phyloP scores from a whole-genome alignment of 2,797 vertebrate genomes.

The Argya squamiceps region DNA sequence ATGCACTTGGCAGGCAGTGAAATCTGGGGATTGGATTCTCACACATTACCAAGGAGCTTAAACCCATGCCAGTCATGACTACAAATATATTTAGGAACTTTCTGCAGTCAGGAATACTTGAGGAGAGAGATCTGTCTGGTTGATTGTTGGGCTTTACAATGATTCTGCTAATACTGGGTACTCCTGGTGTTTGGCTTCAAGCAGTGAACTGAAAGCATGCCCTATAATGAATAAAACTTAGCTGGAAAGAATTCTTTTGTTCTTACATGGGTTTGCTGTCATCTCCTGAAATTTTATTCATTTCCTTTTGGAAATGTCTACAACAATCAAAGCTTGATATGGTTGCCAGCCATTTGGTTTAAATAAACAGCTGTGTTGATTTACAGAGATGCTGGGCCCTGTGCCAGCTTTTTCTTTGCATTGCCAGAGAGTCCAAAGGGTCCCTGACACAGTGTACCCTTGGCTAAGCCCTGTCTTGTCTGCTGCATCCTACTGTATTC shows the following conservation, averaged over 20 bases:
- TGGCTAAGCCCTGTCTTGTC: background rate
- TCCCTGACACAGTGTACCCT: background rate
- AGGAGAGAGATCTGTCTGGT: background rate
- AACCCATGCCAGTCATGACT: background rate
- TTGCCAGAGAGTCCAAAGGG: background rate
- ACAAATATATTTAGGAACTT: constrained; percentile 8
- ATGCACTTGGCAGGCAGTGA: background rate
- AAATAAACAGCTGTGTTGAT: constrained; percentile 55
- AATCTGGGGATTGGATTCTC: constrained; percentile 17
- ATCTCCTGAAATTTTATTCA: constrained; percentile 29
- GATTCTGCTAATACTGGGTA: background rate
- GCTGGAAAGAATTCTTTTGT: constrained; percentile 48
- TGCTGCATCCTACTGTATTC: background rate
- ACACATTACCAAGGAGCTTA: constrained; percentile 16
- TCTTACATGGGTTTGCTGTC: constrained; percentile 28
- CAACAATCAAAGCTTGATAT: constrained; percentile 1
- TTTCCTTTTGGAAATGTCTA: constrained; percentile 64
- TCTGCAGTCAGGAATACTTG: background rate
- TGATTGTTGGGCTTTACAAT: background rate
- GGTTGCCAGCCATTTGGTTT: constrained; percentile 40
- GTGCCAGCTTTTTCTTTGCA: background rate
- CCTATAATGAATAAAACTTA: constrained; percentile 3
- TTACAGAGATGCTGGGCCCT: background rate
- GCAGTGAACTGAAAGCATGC: constrained; percentile 35
- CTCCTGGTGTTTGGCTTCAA: constrained; percentile 10